Evolutionary conservation across 2,888 invertebrate species (phyloP).

Genomic region (Venustoraphidia nigricollis): DNA sequence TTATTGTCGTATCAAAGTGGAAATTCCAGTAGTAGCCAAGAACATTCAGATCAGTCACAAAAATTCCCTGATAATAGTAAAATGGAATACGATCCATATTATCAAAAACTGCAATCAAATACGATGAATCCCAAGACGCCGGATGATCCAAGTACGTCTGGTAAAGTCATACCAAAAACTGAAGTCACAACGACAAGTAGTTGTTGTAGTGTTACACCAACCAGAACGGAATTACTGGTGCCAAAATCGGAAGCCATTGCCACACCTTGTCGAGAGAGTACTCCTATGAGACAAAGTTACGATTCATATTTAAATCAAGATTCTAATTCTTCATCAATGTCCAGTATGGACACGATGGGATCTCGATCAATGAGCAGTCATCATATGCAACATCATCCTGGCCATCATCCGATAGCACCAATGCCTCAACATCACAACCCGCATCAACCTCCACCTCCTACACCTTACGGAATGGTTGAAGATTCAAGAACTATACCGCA

Average conservation of each 20-base stretch:
- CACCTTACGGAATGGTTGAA: constrained; percentile 34
- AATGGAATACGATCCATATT: constrained; percentile 24
- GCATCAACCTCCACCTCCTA: constrained; percentile 28
- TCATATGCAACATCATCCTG: constrained; percentile 32
- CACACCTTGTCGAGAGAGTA: constrained; percentile 31
- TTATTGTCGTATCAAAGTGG: constrained; percentile 21
- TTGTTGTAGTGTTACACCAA: constrained; percentile 31
- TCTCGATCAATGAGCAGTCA: constrained; percentile 25
- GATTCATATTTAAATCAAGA: constrained; percentile 53
- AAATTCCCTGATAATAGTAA: constrained; percentile 10
- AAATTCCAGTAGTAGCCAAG: constrained; percentile 14
- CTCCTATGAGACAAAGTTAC: constrained; percentile 31
- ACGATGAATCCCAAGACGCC: background rate
- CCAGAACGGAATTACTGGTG: constrained; percentile 39
- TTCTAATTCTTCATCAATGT: constrained; percentile 52
- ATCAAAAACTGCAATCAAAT: constrained; percentile 15
- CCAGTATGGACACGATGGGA: constrained; percentile 51
- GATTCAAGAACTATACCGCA: constrained; percentile 32
- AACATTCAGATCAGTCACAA: constrained; percentile 8
- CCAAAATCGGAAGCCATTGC: constrained; percentile 46
- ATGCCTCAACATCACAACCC: constrained; percentile 35
- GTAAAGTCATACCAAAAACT: constrained; percentile 37
- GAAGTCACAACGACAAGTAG: constrained; percentile 26
- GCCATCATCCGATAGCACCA: constrained; percentile 21
- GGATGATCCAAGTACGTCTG: constrained; percentile 6